phyloP scores from a whole-genome alignment of 2,113 vertebrate species.

The Salvelinus fontinalis region DNA sequence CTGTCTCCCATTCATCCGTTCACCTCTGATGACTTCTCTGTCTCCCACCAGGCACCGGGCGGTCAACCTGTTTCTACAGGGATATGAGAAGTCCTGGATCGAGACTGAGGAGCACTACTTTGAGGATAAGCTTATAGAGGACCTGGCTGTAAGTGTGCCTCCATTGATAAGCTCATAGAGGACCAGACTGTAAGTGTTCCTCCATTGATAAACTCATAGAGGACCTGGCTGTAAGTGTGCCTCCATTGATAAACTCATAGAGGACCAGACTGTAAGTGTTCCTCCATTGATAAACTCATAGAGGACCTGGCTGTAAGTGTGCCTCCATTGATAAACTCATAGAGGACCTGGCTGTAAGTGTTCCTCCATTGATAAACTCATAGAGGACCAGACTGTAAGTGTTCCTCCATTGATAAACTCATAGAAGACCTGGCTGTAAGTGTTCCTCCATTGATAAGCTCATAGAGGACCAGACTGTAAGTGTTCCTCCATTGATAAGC shows the following conservation, averaged over 20 bases:
- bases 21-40: background rate
- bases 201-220: slow-evolving; percentile 88
- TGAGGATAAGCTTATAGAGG: slow-evolving; percentile 96
- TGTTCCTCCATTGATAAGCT: slow-evolving; percentile 77
- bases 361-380: slow-evolving; percentile 80
- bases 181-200: slow-evolving; percentile 84
- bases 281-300: slow-evolving; percentile 83
- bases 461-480: slow-evolving; percentile 93
- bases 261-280: slow-evolving; percentile 87
- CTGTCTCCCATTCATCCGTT: background rate
- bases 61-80: slow-evolving; percentile 95
- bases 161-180: slow-evolving; percentile 88
- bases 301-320: slow-evolving; percentile 89
- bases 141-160: slow-evolving; percentile 83
- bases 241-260: slow-evolving; percentile 85
- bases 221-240: slow-evolving; percentile 84
- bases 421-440: slow-evolving; percentile 94
- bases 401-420: slow-evolving; percentile 76
- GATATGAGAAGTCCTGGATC: slow-evolving; percentile 97
- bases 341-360: slow-evolving; percentile 89
- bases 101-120: slow-evolving; percentile 97
- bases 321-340: slow-evolving; percentile 83
- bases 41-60: slow-evolving; percentile 83
- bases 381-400: slow-evolving; percentile 91
- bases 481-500: slow-evolving; percentile 74